Percentiles rank a stretch among this genome's conserved stretches.
Conservation (phyloP, 2,797 vertebrate species). For the Neosilurus hyrtlii region DNA sequence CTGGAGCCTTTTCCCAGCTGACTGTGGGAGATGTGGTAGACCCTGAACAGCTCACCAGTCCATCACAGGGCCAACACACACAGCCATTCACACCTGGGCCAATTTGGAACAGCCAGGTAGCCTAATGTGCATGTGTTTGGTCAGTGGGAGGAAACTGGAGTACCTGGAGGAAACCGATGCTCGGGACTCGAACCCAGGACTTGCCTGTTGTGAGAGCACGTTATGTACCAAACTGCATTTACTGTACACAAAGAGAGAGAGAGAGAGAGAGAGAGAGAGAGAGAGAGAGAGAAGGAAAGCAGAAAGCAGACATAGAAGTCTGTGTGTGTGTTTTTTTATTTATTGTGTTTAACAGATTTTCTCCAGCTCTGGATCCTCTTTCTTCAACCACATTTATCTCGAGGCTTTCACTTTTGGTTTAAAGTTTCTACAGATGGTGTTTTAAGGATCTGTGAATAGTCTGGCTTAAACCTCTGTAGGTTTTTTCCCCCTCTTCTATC, state of each 20-base stretch:
- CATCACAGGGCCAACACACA: too few relatives aligned
- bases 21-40: too few relatives aligned
- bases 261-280: not conserved
- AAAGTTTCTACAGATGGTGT: constrained; percentile 14
- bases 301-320: not conserved
- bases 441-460: not conserved
- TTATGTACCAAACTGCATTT: too few relatives aligned
- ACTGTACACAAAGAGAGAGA: not conserved
- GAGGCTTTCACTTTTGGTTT: not conserved
- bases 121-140: too few relatives aligned
- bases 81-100: too few relatives aligned
- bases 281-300: not conserved
- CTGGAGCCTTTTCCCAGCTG: too few relatives aligned
- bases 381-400: not conserved
- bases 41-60: too few relatives aligned
- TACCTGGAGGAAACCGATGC: too few relatives aligned
- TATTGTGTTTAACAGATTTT: not conserved
- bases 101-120: too few relatives aligned
- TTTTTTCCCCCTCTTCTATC: not conserved
- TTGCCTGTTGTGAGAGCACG: too few relatives aligned
- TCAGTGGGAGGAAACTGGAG: too few relatives aligned
- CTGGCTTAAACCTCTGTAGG: not conserved
- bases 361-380: constrained; percentile 8
- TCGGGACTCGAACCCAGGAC: too few relatives aligned
- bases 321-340: not conserved